Base-by-base conservation (phyloP, 2,113 vertebrate genomes). In the Greenwoodochromis staneri region DNA sequence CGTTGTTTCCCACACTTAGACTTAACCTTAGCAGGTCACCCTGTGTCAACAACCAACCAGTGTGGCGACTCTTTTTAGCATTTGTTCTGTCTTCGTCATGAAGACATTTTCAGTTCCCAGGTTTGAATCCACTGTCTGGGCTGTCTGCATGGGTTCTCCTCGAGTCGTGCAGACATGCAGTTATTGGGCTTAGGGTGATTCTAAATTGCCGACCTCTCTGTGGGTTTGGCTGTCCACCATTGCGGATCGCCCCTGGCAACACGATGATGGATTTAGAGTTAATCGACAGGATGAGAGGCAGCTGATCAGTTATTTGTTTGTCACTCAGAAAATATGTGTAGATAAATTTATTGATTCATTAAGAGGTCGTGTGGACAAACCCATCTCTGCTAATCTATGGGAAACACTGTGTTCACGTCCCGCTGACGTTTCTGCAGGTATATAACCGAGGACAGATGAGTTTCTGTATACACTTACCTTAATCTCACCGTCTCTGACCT, bases 341-440 rank as follows among this genome's bases (percentile, higher is more conserved):
- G 1, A 69, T 21, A 40, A 0, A 69, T 69, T 8, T 5, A 69
- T 38, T 8, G 19, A 69, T 21, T 69, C 11, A 21, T 69, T 69
- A 69, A 69, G 63, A 69, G 34, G 34, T 8, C 19, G 4, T 2
- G 36, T 69, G 63, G 34, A 69, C 63, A 69, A 1, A 40, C 19
- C 34, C 19, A 40, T 40, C 63, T 69, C 19, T 69, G 36, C 63
- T 14, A 24, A 24, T 40, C 36, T 69, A 40, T 14, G 63, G 36
- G 19, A 69, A 38, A 21, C 61, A 2, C 61, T 1, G 19, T 5
- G 7, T 69, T 69, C 34, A 40, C 1, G 19, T 21, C 63, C 0
- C 0, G 2, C 19, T 66, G 34, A 38, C 0, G 10, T 38, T 38
- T 66, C 63, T 4, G 63, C 63, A 24, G 4, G 17, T 24, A 40